Evolutionary conservation across 2,797 vertebrate genomes (phyloP), one percentile per base, ranked within the genome.

Genomic region (Bovichtus diacanthus): DNA sequence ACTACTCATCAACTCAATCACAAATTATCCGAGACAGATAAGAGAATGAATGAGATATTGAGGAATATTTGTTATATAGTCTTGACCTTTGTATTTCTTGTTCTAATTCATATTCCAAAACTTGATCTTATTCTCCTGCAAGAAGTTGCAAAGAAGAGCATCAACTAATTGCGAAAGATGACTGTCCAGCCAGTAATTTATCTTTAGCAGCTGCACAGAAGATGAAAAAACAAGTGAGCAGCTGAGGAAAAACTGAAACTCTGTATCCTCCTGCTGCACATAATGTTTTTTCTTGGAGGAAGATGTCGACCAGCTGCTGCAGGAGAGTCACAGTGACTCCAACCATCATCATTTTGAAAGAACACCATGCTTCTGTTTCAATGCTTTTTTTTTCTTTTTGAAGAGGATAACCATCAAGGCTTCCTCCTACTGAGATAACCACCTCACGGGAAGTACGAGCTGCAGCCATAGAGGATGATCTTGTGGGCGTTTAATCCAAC

Each of bases 401-500:
- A 56, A 51, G 50, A 58, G 36, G 25, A 10, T 21, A 67, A 16
- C 31, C 50, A 65, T 47, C 38, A 47, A 29, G 49, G 29, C 61
- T 29, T 77, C 74, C 69, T 78, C 58, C 80, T 5, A 70, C 80
- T 50, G 50, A 44, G 38, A 46, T 8, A 29, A 46, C 29, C 47
- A 23, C 58, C 29, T 78, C 9, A 70, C 1, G 41, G 2, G 66
- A 85, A 73, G 53, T 27, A n/a, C 29, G 51, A 69, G 54, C 80
- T 21, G 34, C 67, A 56, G 53, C 16, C 66, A 43, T 27, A 19
- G 29, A 60, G 36, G 65, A 27, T 5, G n/a, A 64, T 39, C 64
- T 50, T 18, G 74, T 83, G 68, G 56, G 79, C 31, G 75, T 78
- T 64, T 9, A 7, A 13, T 64, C 60, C 66, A 38, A 49, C 31